A percentile compares a stretch with the other conserved stretches of the same genome.
Evolutionary conservation across 1,140 invertebrate genomes (phyloP).

Genomic region (Trachymyrmex septentrionalis): DNA sequence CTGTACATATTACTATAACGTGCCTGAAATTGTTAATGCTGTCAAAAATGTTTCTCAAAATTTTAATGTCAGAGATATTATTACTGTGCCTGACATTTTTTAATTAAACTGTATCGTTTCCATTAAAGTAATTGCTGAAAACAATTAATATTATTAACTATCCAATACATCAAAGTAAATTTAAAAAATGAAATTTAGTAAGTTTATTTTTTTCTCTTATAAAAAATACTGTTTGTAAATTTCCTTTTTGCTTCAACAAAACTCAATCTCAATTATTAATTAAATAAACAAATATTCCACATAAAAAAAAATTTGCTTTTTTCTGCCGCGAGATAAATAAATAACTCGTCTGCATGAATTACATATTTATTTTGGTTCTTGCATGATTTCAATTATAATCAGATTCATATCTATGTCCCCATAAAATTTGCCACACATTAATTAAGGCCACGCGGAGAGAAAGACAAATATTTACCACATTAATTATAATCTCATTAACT

Average conservation of each 20-base stretch:
- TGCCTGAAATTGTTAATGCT: background rate
- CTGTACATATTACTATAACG: background rate
- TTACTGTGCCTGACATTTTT: constrained; percentile 70
- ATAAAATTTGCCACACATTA: constrained; percentile 17
- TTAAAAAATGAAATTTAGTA: background rate
- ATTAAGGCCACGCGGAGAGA: constrained; percentile 13
- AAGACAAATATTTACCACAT: constrained; percentile 47
- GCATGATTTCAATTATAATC: constrained; percentile 39
- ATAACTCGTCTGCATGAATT: too few relatives aligned
- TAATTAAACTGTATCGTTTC: background rate
- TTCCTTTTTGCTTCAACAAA: background rate
- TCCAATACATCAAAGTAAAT: background rate
- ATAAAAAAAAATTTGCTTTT: constrained; percentile 16
- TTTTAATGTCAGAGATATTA: constrained; percentile 70
- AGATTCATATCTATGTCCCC: background rate
- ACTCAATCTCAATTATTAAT: constrained; percentile 3
- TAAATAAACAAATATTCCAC: background rate
- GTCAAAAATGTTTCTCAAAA: background rate
- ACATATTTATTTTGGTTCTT: constrained; percentile 16
- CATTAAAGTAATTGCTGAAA: background rate
- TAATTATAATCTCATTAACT: constrained; percentile 47
- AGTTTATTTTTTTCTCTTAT: background rate
- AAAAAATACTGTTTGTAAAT: background rate
- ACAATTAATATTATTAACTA: background rate
- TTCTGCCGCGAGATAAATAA: background rate